Evolutionary conservation across 2,797 vertebrate species (phyloP).

Genomic region (Carapus acus): DNA sequence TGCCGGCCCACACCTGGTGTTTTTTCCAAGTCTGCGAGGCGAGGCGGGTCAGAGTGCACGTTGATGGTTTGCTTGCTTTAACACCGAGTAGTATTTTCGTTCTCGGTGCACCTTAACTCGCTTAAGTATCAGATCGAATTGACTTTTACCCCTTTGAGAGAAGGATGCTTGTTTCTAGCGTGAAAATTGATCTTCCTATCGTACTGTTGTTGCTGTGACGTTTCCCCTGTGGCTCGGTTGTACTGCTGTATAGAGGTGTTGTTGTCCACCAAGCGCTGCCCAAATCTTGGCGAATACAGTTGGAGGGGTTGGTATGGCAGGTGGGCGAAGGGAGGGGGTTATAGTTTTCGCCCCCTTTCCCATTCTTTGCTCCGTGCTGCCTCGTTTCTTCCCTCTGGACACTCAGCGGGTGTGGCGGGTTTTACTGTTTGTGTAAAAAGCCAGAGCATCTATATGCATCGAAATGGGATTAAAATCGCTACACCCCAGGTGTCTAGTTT

Average conservation of each 20-base stretch:
- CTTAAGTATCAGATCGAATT: conserved; percentile 26
- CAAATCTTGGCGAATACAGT: conserved; percentile 43
- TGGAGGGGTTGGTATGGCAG: too few species aligned
- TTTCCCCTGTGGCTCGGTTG: conserved; percentile 59
- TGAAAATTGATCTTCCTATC: conserved; percentile 63
- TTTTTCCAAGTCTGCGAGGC: conserved; percentile 12
- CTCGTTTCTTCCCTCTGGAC: conserved; percentile 34
- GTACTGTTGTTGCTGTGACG: conserved; percentile 63
- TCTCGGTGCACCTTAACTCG: conserved; percentile 32
- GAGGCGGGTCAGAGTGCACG: conserved; percentile 23
- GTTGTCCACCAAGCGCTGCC: conserved; percentile 62
- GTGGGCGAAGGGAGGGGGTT: conserved; percentile 24
- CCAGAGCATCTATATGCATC: conserved; percentile 30
- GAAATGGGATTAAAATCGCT: conserved; percentile 27
- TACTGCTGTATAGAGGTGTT: conserved; percentile 59
- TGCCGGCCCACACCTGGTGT: too few species aligned
- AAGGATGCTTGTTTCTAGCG: conserved; percentile 61
- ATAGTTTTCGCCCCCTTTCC: conserved; percentile 5
- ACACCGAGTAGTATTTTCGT: conserved; percentile 32
- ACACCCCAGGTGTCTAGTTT: conserved; percentile 60
- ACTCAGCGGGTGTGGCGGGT: conserved; percentile 59
- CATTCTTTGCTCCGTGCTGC: conserved; percentile 29
- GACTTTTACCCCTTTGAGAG: conserved; percentile 27
- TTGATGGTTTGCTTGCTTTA: conserved; percentile 45
- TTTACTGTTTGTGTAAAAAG: conserved; percentile 60